Conservation (phyloP, 2,113 vertebrate species). For the Myocastor coypus region DNA sequence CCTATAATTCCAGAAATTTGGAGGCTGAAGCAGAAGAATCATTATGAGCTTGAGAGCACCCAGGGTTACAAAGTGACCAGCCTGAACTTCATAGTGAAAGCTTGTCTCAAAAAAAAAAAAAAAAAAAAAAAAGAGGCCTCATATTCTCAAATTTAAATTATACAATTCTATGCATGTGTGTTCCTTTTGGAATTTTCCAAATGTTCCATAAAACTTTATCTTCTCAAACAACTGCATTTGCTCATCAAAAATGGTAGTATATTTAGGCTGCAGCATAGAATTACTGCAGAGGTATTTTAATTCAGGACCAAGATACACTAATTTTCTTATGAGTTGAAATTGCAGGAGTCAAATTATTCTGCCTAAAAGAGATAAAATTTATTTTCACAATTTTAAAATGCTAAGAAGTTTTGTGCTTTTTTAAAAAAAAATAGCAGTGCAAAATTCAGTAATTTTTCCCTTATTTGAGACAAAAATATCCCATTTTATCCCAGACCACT, state of each 20-base stretch:
- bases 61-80: too few relatives aligned
- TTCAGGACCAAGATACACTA: neutral
- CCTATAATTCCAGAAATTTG: too few relatives aligned
- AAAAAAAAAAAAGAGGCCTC: too few relatives aligned
- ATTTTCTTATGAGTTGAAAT: neutral
- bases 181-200: neutral
- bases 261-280: neutral
- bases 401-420: neutral
- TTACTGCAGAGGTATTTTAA: neutral
- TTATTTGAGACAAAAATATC: conserved; percentile 3
- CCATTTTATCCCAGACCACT: neutral
- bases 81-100: too few relatives aligned
- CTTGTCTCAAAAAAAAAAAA: too few relatives aligned
- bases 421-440: neutral
- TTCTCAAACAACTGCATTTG: neutral
- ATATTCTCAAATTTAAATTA: neutral
- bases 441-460: neutral
- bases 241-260: neutral
- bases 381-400: neutral
- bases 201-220: neutral
- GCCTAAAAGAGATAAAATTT: neutral
- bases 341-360: neutral
- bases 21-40: too few relatives aligned
- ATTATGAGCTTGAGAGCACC: too few relatives aligned
- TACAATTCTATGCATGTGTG: neutral